Evolutionary conservation across 2,113 vertebrate species (phyloP).

Genomic region (Amblyopsis rosae): DNA sequence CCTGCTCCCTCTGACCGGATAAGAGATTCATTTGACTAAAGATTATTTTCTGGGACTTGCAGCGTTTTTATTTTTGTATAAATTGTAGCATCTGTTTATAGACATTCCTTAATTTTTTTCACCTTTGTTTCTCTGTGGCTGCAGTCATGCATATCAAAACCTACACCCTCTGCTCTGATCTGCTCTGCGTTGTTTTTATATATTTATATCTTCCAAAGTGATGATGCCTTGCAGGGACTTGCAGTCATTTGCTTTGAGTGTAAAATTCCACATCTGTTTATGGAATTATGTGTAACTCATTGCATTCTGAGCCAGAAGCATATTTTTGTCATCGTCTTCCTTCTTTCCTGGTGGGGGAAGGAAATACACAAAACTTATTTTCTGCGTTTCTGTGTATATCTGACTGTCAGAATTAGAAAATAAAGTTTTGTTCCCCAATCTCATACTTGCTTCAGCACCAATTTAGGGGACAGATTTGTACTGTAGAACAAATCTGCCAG

Average conservation of each 20-base stretch:
- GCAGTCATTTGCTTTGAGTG: conserved; percentile 59
- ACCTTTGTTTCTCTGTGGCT: conserved; percentile 27
- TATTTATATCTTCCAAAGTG: conserved; percentile 42
- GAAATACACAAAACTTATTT: conserved; percentile 7
- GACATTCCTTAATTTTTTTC: conserved; percentile 23
- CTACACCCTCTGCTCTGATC: conserved; percentile 55
- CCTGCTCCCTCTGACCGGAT: conserved; percentile 24
- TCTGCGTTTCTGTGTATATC: conserved; percentile 30
- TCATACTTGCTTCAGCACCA: conserved; percentile 17
- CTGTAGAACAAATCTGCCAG: conserved; percentile 43
- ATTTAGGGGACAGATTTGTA: conserved; percentile 43
- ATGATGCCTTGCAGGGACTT: conserved; percentile 56
- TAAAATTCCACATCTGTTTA: conserved; percentile 66
- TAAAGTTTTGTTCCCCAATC: conserved; percentile 47
- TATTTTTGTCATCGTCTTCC: conserved; percentile 14
- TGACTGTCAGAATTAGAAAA: conserved; percentile 27
- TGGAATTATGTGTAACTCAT: conserved; percentile 53
- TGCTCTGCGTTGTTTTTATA: conserved; percentile 46
- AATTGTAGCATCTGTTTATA: conserved; percentile 43
- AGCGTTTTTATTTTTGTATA: conserved; percentile 21
- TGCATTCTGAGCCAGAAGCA: conserved; percentile 39
- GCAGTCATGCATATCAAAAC: conserved; percentile 54
- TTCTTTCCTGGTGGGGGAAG: conserved; percentile 7
- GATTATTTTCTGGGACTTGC: conserved; percentile 16
- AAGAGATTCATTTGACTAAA: conserved; percentile 7